Percentiles rank a stretch among this genome's conserved stretches.
Conservation (phyloP, 2,888 invertebrate species). For the Melieria omissa region DNA sequence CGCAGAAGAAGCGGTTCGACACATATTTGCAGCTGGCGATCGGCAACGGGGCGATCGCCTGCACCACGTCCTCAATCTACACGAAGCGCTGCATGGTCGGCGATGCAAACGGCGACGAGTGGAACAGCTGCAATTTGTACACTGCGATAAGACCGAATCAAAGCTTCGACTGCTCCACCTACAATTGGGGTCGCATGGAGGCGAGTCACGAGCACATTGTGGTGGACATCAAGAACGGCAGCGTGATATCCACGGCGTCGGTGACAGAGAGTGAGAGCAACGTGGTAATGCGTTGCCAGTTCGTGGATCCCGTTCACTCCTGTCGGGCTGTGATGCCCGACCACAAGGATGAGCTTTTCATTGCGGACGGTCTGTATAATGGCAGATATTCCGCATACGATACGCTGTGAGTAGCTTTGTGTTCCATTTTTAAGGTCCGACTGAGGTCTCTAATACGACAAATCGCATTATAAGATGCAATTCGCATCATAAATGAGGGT, state of each 20-base stretch:
- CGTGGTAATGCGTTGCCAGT: slow-evolving; percentile 46
- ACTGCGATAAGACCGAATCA: slow-evolving; percentile 47
- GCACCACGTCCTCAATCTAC: slow-evolving; percentile 44
- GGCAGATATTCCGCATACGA: slow-evolving; percentile 50
- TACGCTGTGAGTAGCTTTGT: slow-evolving; percentile 47
- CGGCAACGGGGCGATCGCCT: slow-evolving; percentile 45
- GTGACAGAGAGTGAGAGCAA: slow-evolving; percentile 40
- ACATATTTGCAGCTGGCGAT: slow-evolving; percentile 45
- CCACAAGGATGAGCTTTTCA: slow-evolving; percentile 44
- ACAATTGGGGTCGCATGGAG: slow-evolving; percentile 49
- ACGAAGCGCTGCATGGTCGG: slow-evolving; percentile 50
- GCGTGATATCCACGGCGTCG: slow-evolving; percentile 42
- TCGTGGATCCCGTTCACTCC: slow-evolving; percentile 40
- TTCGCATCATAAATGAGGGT: no score
- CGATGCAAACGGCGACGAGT: slow-evolving; percentile 41
- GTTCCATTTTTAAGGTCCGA: background rate
- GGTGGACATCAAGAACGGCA: slow-evolving; percentile 42
- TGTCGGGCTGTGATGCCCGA: slow-evolving; percentile 53
- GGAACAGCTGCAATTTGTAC: slow-evolving; percentile 48
- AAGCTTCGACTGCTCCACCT: slow-evolving; percentile 49
- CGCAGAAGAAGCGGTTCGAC: slow-evolving; percentile 44
- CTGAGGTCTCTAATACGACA: no score
- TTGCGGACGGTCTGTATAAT: slow-evolving; percentile 50
- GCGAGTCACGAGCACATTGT: slow-evolving; percentile 49
- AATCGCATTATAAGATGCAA: no score